A percentile compares a stretch with the other conserved stretches of the same genome.
Evolutionary conservation across 2,797 vertebrate species (phyloP).

Genomic region (Gorsachius magnificus): DNA sequence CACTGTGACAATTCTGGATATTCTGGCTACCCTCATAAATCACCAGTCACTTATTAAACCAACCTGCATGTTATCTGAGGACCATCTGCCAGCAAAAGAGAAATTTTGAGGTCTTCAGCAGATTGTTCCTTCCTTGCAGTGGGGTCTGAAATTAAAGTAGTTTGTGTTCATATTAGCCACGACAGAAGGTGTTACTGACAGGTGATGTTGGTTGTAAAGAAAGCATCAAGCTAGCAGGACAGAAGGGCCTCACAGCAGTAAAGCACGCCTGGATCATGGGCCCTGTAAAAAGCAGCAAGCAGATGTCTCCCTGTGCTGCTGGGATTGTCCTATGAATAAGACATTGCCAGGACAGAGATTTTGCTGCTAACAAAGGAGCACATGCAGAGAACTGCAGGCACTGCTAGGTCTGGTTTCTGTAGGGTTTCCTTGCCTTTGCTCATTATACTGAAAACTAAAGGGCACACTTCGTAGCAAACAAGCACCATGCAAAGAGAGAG

Average conservation of each 20-base stretch:
- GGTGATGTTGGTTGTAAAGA: not conserved
- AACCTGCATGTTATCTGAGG: not conserved
- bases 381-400: not conserved
- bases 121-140: not conserved
- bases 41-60: not conserved
- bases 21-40: not conserved
- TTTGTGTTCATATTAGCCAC: not conserved
- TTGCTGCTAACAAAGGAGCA: not conserved
- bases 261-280: not conserved
- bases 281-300: not conserved
- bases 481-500: not conserved
- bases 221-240: not conserved
- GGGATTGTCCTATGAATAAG: not conserved
- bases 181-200: not conserved
- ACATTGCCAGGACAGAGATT: not conserved
- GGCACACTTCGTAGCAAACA: not conserved
- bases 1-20: not conserved
- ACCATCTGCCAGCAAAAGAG: not conserved
- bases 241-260: constrained; percentile 12
- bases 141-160: not conserved
- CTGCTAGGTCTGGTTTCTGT: not conserved
- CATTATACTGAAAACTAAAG: not conserved
- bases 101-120: not conserved
- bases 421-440: not conserved
- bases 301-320: not conserved